Percentiles rank a stretch among this genome's conserved stretches.
phyloP scores from a whole-genome alignment of 1,140 invertebrate species.

The Dinoponera quadriceps region DNA sequence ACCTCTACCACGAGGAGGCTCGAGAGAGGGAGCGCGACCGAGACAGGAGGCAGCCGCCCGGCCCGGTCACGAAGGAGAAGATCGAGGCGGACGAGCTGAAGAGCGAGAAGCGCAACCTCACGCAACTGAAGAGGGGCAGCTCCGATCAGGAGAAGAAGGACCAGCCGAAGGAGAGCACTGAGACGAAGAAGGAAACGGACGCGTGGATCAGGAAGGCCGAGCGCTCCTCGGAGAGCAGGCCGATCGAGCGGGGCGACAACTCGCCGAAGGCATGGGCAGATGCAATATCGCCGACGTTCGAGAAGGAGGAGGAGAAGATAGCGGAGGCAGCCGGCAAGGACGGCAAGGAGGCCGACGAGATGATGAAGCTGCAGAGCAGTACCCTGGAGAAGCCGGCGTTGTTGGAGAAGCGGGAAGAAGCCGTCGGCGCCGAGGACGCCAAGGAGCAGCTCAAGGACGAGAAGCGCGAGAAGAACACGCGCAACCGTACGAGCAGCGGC shows the following conservation, averaged over 20 bases:
- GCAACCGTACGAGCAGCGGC: conserved; percentile 79
- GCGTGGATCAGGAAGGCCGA: conserved; percentile 80
- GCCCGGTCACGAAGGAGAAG: conserved; percentile 88
- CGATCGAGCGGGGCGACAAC: conserved; percentile 69
- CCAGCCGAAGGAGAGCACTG: conserved; percentile 73
- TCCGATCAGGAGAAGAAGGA: conserved; percentile 81
- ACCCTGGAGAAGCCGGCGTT: conserved; percentile 79
- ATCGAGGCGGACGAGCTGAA: conserved; percentile 87
- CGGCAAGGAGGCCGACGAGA: conserved; percentile 74
- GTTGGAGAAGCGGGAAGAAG: conserved; percentile 81
- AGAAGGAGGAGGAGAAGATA: conserved; percentile 83
- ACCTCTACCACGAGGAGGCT: conserved; percentile 80
- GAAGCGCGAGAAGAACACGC: conserved; percentile 81
- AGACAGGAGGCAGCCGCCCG: conserved; percentile 85
- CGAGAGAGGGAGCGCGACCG: conserved; percentile 70
- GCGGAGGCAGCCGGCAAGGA: conserved; percentile 74
- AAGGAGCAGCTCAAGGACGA: conserved; percentile 81
- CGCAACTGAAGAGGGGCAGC: conserved; percentile 85
- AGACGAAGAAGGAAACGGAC: conserved; percentile 82
- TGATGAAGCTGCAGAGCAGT: conserved; percentile 80
- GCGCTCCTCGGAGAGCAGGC: conserved; percentile 55
- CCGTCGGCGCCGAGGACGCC: conserved; percentile 77
- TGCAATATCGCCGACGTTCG: conserved; percentile 83
- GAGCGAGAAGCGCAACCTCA: conserved; percentile 86
- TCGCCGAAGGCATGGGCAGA: conserved; percentile 85